These are phyloP conservation scores for Euwallacea similis DNA, from an alignment of 1,140 invertebrate species.

Conservation along the genomic window DNA sequence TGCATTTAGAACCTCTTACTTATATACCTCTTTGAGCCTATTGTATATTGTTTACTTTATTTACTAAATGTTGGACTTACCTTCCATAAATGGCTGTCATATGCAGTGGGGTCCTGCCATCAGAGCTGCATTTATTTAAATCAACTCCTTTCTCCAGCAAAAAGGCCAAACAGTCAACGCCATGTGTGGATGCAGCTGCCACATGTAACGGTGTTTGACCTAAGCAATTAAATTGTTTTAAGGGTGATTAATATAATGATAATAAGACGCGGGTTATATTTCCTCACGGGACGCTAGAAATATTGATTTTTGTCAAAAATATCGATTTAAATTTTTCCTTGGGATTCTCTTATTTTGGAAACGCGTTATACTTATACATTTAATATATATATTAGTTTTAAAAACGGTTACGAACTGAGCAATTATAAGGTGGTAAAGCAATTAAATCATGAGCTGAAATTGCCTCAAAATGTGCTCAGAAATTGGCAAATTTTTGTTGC, in stretches of 20 bases:
- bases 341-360: background rate
- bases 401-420: too few species aligned
- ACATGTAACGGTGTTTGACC: slow-evolving; percentile 66
- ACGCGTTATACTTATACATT: too few species aligned
- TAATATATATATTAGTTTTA: too few species aligned
- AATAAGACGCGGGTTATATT: background rate
- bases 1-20: too few species aligned
- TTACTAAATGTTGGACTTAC: background rate
- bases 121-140: slow-evolving; percentile 62
- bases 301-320: too few species aligned
- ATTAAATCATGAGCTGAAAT: background rate
- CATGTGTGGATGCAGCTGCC: slow-evolving; percentile 64
- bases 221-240: slow-evolving; percentile 17
- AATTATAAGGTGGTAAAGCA: too few species aligned
- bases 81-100: slow-evolving; percentile 57
- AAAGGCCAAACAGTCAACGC: slow-evolving; percentile 64
- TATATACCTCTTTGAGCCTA: too few species aligned
- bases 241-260: background rate
- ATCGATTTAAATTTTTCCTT: too few species aligned
- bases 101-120: slow-evolving; percentile 67
- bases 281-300: too few species aligned
- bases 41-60: background rate
- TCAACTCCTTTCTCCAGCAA: slow-evolving; percentile 60
- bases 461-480: background rate
- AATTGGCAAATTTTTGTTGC: too few species aligned